phyloP scores from a whole-genome alignment of 2,888 invertebrate genomes.

The Formica aserva region DNA sequence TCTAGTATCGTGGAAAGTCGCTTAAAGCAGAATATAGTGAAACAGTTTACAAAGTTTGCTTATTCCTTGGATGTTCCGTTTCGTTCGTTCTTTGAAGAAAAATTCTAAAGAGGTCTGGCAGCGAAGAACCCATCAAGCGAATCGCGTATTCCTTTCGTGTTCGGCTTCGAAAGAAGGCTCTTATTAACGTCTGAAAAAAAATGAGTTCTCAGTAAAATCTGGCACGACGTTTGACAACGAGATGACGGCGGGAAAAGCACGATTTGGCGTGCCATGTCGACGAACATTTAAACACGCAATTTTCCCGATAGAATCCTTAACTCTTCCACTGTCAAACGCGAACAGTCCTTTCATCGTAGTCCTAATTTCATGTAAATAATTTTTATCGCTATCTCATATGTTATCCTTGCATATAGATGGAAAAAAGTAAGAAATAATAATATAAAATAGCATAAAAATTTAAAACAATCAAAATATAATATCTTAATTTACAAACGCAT shows the following conservation, averaged over 20 bases:
- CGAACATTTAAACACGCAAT: neutral
- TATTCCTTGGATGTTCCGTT: slow-evolving; percentile 40
- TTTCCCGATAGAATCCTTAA: neutral
- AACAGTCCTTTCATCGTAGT: neutral
- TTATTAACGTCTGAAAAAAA: slow-evolving; percentile 44
- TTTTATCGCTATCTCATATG: neutral
- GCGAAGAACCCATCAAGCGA: slow-evolving; percentile 57
- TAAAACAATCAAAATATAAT: neutral
- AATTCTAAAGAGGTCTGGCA: slow-evolving; percentile 57
- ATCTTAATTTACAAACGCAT: neutral
- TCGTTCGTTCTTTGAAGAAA: slow-evolving; percentile 50
- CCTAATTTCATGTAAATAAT: neutral
- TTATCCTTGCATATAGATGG: neutral
- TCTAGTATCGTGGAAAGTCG: slow-evolving; percentile 12
- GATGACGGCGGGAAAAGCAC: neutral
- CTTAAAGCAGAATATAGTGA: slow-evolving; percentile 33
- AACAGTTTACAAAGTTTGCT: slow-evolving; percentile 48
- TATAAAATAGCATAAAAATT: neutral
- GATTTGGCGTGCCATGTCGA: neutral
- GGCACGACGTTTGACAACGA: neutral
- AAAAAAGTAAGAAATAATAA: neutral
- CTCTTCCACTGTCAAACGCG: neutral
- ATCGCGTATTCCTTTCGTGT: slow-evolving; percentile 22
- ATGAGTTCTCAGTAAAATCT: slow-evolving; percentile 6
- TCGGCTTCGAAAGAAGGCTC: slow-evolving; percentile 19